Percentiles rank a stretch among this genome's conserved stretches.
Evolutionary conservation across 1,140 invertebrate species (phyloP).

Genomic region (Latrodectus geometricus): DNA sequence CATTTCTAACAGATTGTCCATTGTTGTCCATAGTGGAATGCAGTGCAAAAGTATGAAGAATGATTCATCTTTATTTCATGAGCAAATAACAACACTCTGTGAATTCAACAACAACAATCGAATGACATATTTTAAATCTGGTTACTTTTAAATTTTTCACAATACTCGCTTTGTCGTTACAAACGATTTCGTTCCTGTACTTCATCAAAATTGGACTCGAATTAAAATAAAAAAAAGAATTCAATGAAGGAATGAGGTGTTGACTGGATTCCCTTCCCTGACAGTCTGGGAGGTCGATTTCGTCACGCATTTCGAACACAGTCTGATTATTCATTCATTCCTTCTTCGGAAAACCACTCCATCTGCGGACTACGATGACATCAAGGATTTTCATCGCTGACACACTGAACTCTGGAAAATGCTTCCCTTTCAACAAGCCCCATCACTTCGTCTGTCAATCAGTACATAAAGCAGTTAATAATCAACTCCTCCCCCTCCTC

Average conservation of each 20-base stretch:
- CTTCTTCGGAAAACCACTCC: neutral
- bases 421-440: conserved; percentile 19
- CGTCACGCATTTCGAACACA: neutral
- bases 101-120: no score
- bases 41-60: no score
- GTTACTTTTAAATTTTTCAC: neutral
- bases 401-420: conserved; percentile 18
- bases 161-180: neutral
- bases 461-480: conserved; percentile 44
- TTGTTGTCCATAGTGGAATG: no score
- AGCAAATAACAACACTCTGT: no score
- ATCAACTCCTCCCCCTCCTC: conserved; percentile 21
- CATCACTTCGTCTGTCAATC: conserved; percentile 50
- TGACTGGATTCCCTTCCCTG: neutral
- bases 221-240: neutral
- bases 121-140: neutral
- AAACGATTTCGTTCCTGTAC: neutral
- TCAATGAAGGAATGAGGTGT: neutral
- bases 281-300: neutral
- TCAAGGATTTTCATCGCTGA: conserved; percentile 11
- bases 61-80: no score
- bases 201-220: neutral
- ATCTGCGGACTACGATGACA: neutral
- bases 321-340: neutral
- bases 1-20: no score